Evolutionary conservation across 2,797 vertebrate genomes (phyloP).

Genomic region (Cuniculus paca): DNA sequence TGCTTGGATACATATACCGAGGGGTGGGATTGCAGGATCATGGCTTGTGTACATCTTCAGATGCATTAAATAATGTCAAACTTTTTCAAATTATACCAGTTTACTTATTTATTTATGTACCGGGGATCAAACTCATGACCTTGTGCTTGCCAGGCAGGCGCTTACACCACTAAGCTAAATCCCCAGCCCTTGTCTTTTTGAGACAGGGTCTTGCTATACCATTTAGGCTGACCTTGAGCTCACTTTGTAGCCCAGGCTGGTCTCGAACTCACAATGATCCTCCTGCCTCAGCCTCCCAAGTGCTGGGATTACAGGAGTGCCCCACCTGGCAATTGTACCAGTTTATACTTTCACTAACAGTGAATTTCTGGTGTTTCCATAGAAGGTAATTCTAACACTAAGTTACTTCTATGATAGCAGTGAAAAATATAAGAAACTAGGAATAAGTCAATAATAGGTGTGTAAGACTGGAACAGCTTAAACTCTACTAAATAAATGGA

Average conservation of each 20-base stretch:
- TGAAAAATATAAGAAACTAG: constrained; percentile 1
- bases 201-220: too few relatives aligned
- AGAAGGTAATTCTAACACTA: neutral
- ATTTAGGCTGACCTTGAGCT: too few relatives aligned
- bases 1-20: neutral
- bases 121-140: too few relatives aligned
- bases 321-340: too few relatives aligned
- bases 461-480: neutral
- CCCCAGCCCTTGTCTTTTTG: too few relatives aligned
- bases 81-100: neutral
- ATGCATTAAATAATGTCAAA: neutral
- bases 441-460: neutral
- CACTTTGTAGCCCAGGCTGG: too few relatives aligned
- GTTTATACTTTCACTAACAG: neutral
- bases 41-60: neutral
- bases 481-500: neutral
- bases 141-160: too few relatives aligned
- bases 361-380: neutral
- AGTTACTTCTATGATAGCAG: neutral
- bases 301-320: too few relatives aligned
- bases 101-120: too few relatives aligned
- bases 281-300: too few relatives aligned
- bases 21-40: neutral
- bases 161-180: too few relatives aligned
- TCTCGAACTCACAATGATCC: too few relatives aligned